Conservation (phyloP, 2,113 vertebrate species). For the Hippocampus barbouri region DNA sequence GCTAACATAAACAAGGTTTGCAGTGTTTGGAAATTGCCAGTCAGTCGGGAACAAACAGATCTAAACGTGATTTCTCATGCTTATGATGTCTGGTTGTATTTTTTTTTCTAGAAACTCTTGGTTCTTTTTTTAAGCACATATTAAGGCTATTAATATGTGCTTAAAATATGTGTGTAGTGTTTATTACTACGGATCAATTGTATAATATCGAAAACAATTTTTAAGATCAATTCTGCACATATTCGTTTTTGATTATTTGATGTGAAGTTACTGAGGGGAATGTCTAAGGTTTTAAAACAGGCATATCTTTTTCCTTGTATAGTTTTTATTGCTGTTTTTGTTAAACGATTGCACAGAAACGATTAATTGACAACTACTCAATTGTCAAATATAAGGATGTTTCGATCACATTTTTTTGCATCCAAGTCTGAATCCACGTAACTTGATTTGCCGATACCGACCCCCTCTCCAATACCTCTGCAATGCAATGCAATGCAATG, state of each 20-base stretch:
- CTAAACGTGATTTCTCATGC: background rate
- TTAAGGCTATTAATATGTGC: background rate
- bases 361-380: no score
- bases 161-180: background rate
- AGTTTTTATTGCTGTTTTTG: background rate
- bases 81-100: no score
- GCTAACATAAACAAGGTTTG: slow-evolving; percentile 6
- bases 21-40: background rate
- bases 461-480: no score
- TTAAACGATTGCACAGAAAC: no score
- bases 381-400: no score
- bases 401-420: no score
- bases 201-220: background rate
- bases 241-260: no score
- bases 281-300: background rate
- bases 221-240: no score
- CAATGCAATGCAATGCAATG: no score
- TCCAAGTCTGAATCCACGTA: no score
- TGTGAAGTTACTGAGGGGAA: background rate
- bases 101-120: background rate
- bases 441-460: no score
- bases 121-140: background rate
- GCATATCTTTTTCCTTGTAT: background rate
- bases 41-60: background rate
- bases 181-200: background rate